Evolutionary conservation across 2,113 vertebrate species (phyloP).

Genomic region (Motacilla alba): DNA sequence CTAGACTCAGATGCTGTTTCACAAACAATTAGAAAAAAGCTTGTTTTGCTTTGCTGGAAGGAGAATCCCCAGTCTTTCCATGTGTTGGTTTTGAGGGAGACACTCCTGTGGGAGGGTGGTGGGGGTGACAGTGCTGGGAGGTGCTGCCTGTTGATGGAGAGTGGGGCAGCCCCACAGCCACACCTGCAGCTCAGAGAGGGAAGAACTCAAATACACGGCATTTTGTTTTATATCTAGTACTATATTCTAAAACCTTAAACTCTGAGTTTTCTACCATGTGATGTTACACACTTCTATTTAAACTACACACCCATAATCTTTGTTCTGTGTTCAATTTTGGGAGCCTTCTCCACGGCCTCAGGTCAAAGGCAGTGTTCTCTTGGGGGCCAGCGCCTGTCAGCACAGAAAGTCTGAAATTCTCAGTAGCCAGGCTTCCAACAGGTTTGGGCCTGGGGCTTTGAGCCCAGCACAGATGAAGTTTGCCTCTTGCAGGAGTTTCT

Average conservation of each 20-base stretch:
- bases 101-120: fast-evolving
- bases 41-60: background rate
- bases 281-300: background rate
- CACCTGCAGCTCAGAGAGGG: background rate
- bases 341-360: background rate
- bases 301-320: background rate
- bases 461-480: fast-evolving
- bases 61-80: background rate
- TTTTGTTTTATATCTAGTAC: background rate
- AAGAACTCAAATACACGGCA: fast-evolving
- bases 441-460: background rate
- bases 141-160: background rate
- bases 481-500: background rate
- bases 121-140: background rate
- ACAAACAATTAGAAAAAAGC: background rate
- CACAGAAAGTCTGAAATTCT: background rate
- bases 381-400: background rate
- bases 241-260: background rate
- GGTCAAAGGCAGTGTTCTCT: background rate
- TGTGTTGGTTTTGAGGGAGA: background rate
- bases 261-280: background rate
- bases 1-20: background rate
- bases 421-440: background rate
- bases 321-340: background rate
- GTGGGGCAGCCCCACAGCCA: background rate